These are phyloP conservation scores for Aptenodytes patagonicus DNA, from an alignment of 2,113 vertebrate genomes.

Conservation along the genomic window DNA sequence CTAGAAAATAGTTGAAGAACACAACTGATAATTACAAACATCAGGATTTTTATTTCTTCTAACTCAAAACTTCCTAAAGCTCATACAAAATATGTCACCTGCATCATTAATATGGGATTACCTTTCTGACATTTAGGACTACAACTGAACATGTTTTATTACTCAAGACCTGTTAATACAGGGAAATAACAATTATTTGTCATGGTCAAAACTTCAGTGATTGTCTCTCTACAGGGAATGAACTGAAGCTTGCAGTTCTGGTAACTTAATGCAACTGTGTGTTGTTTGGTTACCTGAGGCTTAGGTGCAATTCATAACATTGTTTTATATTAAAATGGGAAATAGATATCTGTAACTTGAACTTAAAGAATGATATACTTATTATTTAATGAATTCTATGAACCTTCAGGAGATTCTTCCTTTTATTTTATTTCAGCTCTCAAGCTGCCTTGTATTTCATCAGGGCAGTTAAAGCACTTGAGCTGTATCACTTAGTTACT, in stretches of 20 bases:
- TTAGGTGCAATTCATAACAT: not conserved
- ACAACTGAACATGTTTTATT: not conserved
- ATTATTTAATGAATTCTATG: not conserved
- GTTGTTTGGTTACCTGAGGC: not conserved
- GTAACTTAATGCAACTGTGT: not conserved
- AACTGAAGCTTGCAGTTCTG: not conserved
- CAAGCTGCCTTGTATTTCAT: not conserved
- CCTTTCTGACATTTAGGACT: not conserved
- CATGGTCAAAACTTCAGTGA: not conserved
- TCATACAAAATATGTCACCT: not conserved
- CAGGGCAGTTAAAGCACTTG: not conserved
- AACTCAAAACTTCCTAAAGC: not conserved
- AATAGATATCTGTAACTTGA: not conserved
- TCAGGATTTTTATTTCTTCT: not conserved
- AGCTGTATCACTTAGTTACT: slow-evolving; percentile 6
- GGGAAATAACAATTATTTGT: not conserved
- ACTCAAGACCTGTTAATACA: not conserved
- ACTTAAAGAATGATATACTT: not conserved
- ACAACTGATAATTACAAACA: not conserved
- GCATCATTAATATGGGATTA: not conserved
- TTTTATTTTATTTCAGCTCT: not conserved
- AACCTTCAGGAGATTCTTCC: not conserved
- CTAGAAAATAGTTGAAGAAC: not conserved
- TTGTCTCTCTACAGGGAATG: not conserved
- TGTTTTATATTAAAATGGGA: not conserved